Conservation (phyloP, 2,888 invertebrate genomes). For the Drosophila cracens region DNA sequence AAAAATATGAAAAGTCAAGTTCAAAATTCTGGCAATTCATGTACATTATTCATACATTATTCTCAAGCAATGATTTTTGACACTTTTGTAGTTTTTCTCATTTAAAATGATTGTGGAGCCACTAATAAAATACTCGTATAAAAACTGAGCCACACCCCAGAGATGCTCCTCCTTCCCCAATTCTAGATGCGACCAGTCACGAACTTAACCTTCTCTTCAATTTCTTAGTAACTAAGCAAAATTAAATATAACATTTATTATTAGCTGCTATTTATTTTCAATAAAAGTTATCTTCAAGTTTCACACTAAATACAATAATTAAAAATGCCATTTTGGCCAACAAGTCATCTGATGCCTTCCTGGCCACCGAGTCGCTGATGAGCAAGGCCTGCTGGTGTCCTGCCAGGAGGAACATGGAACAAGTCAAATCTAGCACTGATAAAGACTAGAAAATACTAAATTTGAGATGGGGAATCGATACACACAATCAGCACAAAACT, state of each 20-base stretch:
- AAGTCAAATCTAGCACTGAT: background rate
- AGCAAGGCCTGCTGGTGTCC: background rate
- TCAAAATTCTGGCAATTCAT: background rate
- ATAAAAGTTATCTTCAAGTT: background rate
- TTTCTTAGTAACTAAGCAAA: background rate
- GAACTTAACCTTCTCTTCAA: background rate
- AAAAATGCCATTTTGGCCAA: background rate
- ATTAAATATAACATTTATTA: background rate
- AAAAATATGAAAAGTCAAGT: background rate
- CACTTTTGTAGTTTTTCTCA: background rate
- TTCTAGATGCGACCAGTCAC: background rate
- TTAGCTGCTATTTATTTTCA: background rate
- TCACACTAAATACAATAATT: background rate
- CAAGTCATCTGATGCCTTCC: too few species aligned
- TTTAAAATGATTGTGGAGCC: background rate
- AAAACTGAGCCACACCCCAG: background rate
- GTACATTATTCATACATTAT: background rate
- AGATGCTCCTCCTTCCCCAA: background rate
- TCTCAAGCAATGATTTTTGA: background rate
- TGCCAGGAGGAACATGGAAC: background rate
- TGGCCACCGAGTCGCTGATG: background rate
- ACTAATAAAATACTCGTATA: background rate
- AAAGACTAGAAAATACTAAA: background rate
- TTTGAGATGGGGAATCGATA: background rate
- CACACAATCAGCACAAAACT: background rate